phyloP scores from a whole-genome alignment of 2,797 vertebrate species.

The Cossypha caffra region DNA sequence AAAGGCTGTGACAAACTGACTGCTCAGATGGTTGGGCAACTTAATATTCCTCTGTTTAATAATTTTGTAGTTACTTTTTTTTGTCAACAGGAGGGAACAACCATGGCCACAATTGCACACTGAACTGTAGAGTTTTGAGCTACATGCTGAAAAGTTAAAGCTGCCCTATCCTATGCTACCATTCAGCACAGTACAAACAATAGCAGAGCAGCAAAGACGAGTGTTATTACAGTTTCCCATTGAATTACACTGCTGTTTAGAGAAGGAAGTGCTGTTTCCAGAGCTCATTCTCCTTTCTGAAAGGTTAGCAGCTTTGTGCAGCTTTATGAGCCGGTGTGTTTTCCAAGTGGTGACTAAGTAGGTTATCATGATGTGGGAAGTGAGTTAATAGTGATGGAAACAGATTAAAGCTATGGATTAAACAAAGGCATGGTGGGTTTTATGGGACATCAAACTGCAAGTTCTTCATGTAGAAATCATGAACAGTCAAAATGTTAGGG shows the following conservation, averaged over 20 bases:
- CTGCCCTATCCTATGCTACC: not conserved
- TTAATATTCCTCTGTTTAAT: not conserved
- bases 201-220: not conserved
- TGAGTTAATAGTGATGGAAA: not conserved
- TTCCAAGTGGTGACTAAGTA: constrained; percentile 34
- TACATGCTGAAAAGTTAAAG: not conserved
- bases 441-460: not conserved
- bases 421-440: not conserved
- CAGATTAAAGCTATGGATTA: constrained; percentile 1
- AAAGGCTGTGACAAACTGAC: not conserved
- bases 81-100: not conserved
- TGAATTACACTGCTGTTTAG: not conserved
- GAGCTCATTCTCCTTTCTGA: not conserved
- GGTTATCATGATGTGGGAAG: not conserved
- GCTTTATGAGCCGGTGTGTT: constrained; percentile 7
- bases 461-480: not conserved
- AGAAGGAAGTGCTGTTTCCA: constrained; percentile 40
- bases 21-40: not conserved
- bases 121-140: not conserved
- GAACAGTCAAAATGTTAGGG: not conserved
- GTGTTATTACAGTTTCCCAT: constrained; percentile 10
- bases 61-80: not conserved
- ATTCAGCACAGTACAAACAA: not conserved
- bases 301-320: constrained; percentile 14
- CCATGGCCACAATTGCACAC: not conserved